These are phyloP conservation scores for Phalacrocorax pelagicus DNA, from an alignment of 2,113 vertebrate species.

Conservation along the genomic window DNA sequence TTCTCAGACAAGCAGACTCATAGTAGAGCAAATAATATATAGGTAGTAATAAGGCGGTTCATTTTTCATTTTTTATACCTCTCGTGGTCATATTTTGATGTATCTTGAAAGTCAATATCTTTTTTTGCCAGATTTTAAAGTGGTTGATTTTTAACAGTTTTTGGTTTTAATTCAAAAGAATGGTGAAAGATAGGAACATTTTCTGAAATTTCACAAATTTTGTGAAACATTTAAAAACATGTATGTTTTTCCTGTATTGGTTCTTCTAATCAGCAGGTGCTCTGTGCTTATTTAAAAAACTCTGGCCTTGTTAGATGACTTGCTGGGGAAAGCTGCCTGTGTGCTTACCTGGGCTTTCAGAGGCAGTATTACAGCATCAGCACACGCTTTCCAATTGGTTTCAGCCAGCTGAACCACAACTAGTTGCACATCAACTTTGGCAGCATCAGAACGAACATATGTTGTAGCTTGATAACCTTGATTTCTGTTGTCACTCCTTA, in stretches of 20 bases:
- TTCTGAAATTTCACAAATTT: background rate
- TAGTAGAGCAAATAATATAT: background rate
- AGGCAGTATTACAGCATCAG: slow-evolving; percentile 51
- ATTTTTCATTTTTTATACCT: background rate
- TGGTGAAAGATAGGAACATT: background rate
- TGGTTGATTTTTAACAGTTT: background rate
- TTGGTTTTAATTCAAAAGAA: background rate
- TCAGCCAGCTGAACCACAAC: slow-evolving; percentile 62
- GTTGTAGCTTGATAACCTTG: slow-evolving; percentile 69
- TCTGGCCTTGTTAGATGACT: background rate
- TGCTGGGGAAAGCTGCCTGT: background rate
- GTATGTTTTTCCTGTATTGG: background rate
- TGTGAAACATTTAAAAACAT: background rate
- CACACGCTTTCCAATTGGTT: slow-evolving; percentile 60
- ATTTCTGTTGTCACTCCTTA: slow-evolving; percentile 60
- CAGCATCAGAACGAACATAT: slow-evolving; percentile 42
- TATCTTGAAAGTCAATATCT: background rate
- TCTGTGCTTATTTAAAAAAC: background rate
- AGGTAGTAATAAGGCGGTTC: background rate
- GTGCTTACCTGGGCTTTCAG: slow-evolving; percentile 67
- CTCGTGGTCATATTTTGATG: background rate
- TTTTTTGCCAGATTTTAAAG: background rate
- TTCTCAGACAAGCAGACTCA: background rate
- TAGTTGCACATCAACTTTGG: slow-evolving; percentile 56
- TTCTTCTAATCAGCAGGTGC: background rate